These are phyloP conservation scores for Meloe dianella DNA, from an alignment of 2,888 invertebrate species.

Conservation along the genomic window DNA sequence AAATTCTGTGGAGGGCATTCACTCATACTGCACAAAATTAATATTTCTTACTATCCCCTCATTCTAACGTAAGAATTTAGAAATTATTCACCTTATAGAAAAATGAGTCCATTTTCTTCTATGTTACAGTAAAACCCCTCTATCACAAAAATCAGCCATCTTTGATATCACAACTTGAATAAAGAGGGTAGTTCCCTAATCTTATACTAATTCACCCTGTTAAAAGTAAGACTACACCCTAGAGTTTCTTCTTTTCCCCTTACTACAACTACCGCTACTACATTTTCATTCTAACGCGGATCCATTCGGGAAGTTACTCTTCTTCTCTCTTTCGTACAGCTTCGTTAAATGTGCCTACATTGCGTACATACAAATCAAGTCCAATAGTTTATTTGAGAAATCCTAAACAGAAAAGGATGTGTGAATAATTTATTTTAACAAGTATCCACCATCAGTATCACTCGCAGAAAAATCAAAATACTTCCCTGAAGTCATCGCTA, in stretches of 20 bases:
- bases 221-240: constrained; percentile 52
- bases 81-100: background rate
- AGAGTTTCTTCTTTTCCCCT: constrained; percentile 26
- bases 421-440: background rate
- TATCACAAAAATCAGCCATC: constrained; percentile 50
- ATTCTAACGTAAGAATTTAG: background rate
- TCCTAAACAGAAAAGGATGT: background rate
- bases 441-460: background rate
- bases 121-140: constrained; percentile 17
- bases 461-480: background rate
- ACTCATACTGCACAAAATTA: background rate
- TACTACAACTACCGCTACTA: constrained; percentile 4
- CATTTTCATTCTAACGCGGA: constrained; percentile 12
- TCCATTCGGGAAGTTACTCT: constrained; percentile 16
- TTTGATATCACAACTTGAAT: constrained; percentile 49
- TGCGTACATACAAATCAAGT: constrained; percentile 24
- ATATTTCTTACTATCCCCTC: background rate
- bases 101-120: constrained; percentile 20
- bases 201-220: constrained; percentile 54
- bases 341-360: constrained; percentile 20
- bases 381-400: constrained; percentile 23
- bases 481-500: constrained; percentile 34
- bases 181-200: constrained; percentile 51
- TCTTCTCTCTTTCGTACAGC: constrained; percentile 8
- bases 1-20: background rate